Evolutionary conservation across 2,113 vertebrate genomes (phyloP).

Genomic region (Pyxicephalus adspersus): DNA sequence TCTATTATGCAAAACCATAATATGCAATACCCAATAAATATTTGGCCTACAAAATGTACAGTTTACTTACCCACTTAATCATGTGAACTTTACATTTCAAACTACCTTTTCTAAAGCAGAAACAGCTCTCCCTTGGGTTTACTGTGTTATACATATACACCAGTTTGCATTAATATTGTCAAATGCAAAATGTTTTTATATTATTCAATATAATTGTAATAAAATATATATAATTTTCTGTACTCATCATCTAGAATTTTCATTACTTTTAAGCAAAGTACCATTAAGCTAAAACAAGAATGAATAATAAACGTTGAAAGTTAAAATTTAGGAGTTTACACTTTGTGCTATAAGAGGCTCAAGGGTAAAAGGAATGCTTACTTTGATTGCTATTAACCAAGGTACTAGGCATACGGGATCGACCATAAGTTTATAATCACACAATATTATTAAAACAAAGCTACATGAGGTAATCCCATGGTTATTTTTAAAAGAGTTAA

Average conservation of each 20-base stretch:
- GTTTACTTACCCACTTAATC: neutral
- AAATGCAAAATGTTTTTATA: neutral
- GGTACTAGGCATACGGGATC: constrained; percentile 22
- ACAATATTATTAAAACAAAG: constrained; percentile 29
- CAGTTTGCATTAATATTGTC: neutral
- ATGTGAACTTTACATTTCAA: neutral
- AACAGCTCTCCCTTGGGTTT: neutral
- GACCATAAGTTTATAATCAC: constrained; percentile 29
- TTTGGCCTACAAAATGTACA: neutral
- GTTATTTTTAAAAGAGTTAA: constrained; percentile 15
- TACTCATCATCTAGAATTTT: neutral
- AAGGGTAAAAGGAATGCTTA: constrained; percentile 5
- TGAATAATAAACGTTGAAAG: constrained; percentile 20
- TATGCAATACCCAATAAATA: no score
- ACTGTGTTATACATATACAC: neutral
- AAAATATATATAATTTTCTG: neutral
- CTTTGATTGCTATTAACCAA: neutral
- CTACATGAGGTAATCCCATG: constrained; percentile 15
- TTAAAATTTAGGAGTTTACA: neutral
- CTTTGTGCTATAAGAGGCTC: neutral
- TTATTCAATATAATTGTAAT: neutral
- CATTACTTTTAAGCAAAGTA: neutral
- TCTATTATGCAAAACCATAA: no score
- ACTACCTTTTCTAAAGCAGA: neutral
- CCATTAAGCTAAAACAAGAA: neutral